These are phyloP conservation scores for Candidula unifasciata DNA, from an alignment of 2,888 invertebrate species.

Conservation along the genomic window DNA sequence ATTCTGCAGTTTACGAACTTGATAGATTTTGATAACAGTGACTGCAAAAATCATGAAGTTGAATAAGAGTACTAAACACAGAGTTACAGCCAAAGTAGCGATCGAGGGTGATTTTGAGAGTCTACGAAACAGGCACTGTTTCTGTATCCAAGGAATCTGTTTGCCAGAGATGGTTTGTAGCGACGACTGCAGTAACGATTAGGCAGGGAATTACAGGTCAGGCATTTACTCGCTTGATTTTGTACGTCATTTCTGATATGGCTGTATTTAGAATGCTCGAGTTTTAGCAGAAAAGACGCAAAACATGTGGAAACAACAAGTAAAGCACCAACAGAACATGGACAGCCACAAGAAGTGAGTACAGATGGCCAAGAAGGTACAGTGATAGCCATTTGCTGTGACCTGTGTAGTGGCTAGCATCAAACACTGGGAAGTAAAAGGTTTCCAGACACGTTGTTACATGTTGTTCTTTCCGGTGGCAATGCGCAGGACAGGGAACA, in stretches of 20 bases:
- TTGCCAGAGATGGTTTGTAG: neutral
- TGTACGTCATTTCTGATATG: neutral
- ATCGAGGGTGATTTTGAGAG: neutral
- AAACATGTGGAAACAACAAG: constrained; percentile 39
- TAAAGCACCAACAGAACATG: constrained; percentile 40
- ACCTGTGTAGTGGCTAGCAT: neutral
- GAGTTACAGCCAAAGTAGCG: constrained; percentile 14
- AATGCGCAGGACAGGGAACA: constrained; percentile 13
- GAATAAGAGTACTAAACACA: neutral
- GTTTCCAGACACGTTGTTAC: neutral
- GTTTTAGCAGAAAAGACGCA: constrained; percentile 25
- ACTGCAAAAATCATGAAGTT: constrained; percentile 18
- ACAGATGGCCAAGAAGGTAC: neutral
- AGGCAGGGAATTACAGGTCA: neutral
- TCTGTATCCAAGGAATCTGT: constrained; percentile 37
- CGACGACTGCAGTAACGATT: neutral
- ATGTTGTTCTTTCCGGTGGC: constrained; percentile 34
- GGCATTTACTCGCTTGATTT: neutral
- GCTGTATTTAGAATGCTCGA: neutral
- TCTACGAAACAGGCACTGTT: neutral
- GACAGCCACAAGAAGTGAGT: constrained; percentile 41
- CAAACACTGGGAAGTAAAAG: constrained; percentile 15
- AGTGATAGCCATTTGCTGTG: neutral
- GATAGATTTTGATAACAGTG: constrained; percentile 33
- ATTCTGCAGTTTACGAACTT: constrained; percentile 21